These are phyloP conservation scores for Brachymystax lenok DNA, from an alignment of 2,797 vertebrate species.

Conservation along the genomic window DNA sequence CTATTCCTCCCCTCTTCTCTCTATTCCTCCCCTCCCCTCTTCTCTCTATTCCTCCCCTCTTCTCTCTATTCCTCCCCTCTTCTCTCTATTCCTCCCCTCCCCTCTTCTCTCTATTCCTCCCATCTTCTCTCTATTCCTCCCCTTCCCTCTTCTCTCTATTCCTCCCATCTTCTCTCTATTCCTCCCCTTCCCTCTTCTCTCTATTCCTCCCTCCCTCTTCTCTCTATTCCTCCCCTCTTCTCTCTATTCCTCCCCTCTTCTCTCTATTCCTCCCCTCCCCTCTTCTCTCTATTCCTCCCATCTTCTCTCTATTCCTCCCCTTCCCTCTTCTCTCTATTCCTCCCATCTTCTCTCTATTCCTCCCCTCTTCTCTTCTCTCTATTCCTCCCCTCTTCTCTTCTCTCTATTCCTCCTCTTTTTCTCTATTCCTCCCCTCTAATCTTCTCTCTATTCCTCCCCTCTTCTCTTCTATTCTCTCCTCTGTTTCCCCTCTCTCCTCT, in stretches of 20 bases:
- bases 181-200: slow-evolving; percentile 21
- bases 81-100: slow-evolving; percentile 27
- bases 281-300: slow-evolving; percentile 14
- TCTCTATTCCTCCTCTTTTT: background rate
- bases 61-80: too few relatives aligned
- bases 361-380: slow-evolving; percentile 35
- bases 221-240: background rate
- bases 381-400: background rate
- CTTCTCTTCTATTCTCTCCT: slow-evolving; percentile 7
- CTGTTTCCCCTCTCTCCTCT: background rate
- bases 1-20: background rate
- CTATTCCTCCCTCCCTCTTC: slow-evolving; percentile 25
- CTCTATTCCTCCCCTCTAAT: slow-evolving; percentile 1
- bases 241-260: background rate
- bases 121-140: background rate
- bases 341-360: background rate
- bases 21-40: slow-evolving; percentile 45
- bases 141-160: background rate
- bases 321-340: slow-evolving; percentile 11
- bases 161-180: slow-evolving; percentile 13
- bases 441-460: slow-evolving; percentile 13
- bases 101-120: slow-evolving; percentile 15
- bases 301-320: slow-evolving; percentile 2
- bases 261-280: background rate
- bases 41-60: slow-evolving; percentile 1